These are phyloP conservation scores for Calidris pygmaea DNA, from an alignment of 2,113 vertebrate genomes.

Conservation along the genomic window DNA sequence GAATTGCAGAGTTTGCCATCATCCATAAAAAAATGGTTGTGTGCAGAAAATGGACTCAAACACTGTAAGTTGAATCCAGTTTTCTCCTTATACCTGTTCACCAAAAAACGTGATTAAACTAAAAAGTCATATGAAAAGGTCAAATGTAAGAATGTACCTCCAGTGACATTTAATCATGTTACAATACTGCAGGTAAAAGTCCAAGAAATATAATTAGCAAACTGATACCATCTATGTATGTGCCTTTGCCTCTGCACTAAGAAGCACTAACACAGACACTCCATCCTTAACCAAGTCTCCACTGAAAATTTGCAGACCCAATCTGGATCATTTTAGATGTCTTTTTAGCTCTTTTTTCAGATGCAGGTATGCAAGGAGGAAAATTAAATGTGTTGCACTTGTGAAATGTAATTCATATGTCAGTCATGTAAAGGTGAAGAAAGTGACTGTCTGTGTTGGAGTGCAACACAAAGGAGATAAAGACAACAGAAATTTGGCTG, in stretches of 20 bases:
- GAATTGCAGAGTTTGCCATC: neutral
- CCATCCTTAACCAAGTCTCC: neutral
- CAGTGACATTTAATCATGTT: neutral
- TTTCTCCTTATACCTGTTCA: neutral
- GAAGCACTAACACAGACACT: neutral
- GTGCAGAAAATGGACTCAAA: neutral
- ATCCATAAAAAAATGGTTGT: neutral
- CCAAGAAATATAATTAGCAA: neutral
- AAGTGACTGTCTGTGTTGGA: neutral
- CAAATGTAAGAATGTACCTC: neutral
- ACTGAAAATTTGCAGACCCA: neutral
- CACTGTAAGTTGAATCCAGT: neutral
- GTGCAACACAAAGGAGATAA: neutral
- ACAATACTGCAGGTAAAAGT: neutral
- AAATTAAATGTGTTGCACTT: neutral
- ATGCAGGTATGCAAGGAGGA: neutral
- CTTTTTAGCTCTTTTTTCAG: neutral
- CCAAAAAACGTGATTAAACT: neutral
- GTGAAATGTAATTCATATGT: neutral
- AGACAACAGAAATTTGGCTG: neutral
- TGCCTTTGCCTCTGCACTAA: neutral
- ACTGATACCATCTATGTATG: neutral
- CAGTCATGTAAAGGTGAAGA: neutral
- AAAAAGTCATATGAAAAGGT: neutral
- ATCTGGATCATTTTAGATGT: neutral